These are phyloP conservation scores for Hydropsyche betteni DNA, from an alignment of 2,888 invertebrate genomes.

Conservation along the genomic window DNA sequence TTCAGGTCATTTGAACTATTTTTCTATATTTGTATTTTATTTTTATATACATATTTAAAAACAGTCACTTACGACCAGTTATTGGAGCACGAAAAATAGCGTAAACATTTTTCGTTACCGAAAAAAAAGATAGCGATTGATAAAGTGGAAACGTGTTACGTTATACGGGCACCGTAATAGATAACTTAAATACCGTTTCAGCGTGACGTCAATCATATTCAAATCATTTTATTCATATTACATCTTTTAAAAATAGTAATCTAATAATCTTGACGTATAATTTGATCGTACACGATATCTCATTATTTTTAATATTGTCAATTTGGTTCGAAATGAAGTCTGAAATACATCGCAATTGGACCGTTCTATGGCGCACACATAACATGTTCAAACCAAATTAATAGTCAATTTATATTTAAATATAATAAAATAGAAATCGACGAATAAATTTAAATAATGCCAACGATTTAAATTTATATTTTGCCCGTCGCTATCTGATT, in stretches of 20 bases:
- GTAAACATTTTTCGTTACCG: conserved; percentile 36
- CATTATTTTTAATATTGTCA: neutral
- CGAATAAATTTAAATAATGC: too few relatives aligned
- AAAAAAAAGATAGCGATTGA: conserved; percentile 22
- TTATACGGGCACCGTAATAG: conserved; percentile 22
- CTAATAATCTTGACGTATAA: neutral
- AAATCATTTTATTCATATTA: neutral
- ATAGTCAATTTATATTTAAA: conserved; percentile 19
- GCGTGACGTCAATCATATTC: neutral
- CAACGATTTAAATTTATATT: too few relatives aligned
- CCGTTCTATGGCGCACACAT: neutral
- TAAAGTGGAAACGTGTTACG: conserved; percentile 31
- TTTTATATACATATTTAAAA: conserved; percentile 1
- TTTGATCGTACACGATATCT: neutral
- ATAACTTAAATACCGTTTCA: conserved; percentile 9
- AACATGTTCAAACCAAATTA: conserved; percentile 10
- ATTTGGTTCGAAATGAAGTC: neutral
- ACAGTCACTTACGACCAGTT: conserved; percentile 8
- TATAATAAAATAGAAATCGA: neutral
- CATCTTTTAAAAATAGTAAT: too few relatives aligned
- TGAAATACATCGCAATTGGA: conserved; percentile 23
- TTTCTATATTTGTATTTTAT: neutral
- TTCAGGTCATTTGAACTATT: too few relatives aligned
- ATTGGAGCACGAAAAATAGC: conserved; percentile 41
- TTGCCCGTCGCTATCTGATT: neutral